Base-by-base conservation (phyloP, 1,140 invertebrate species). In the Bombus soroeensis region DNA sequence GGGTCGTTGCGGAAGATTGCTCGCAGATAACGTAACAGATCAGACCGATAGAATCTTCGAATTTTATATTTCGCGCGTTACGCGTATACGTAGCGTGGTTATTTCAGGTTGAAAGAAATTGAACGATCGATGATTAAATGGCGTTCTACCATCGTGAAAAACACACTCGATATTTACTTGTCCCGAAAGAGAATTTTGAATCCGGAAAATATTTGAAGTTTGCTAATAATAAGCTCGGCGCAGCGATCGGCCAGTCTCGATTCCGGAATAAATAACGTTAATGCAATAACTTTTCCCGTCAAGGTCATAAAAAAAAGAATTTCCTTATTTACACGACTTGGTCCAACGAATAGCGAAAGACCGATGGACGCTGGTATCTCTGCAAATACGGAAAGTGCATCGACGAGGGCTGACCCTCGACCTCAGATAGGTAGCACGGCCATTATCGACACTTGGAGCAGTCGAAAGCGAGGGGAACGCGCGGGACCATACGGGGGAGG, bases 361-460 rank as follows among this genome's bases (percentile, higher is more conserved):
- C n/a, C 6, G 32, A 0, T 10, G 10, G 22, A 32, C 5, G 25
- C 32, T 73, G 10, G 43, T 77, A 83, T 83, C 81, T 39, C 62
- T 22, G 59, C 59, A 74, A 53, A 77, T 66, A 83, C 62, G 70
- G 85, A 86, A 85, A 90, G 89, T 88, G 88, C 89, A 90, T 90
- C 89, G 80, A 74, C 70, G 80, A 86, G 76, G 88, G 83, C 75
- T 78, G 88, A 90, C 89, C 89, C 84, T 80, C 88, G 89, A 90
- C 86, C 89, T 85, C n/a, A 87, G 89, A 89, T 90, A 87, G 83
- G 86, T 89, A 85, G 59, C 47, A 47, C 41, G 59, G 82, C 71
- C 76, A 73, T 90, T 89, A 89, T 90, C 89, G 82, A 68, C 86
- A 47, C 85, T 66, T 75, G 34, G 53, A 85, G 28, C 70, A 76